Evolutionary conservation across 1,140 invertebrate genomes (phyloP), one percentile per base, ranked within the genome.

Genomic region (Trissolcus basalis): DNA sequence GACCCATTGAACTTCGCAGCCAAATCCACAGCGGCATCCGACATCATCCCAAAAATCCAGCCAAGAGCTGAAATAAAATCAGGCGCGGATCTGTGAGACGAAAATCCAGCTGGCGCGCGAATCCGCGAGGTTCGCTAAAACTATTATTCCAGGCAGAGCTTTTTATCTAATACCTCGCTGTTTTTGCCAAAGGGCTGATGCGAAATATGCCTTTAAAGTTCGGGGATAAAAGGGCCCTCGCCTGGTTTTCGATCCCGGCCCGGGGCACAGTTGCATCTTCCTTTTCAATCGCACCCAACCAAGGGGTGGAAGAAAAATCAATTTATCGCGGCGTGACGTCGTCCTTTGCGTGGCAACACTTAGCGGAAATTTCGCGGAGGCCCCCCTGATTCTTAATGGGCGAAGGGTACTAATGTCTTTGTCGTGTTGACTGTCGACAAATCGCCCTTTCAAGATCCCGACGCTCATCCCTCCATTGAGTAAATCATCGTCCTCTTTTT

Each of bases 341-440:
- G 79, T 81, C 76, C 80, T 81, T 82, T 81, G 81, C 55, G 1
- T 43, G 13, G 83, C 73, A 83, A 79, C 78, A 76, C 80, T 81
- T 79, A 78, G 77, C 61, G 70, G 68, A 69, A 79, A 84, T 82
- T 83, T 77, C 82, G 64, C 77, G 80, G 68, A 27, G 19, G 74
- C 56, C 55, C 60, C 59, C 56, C 47, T 71, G 51, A 67, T 78
- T 78, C 75, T 80, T 83, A 84, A 84, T 83, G 82, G 83, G 48
- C 54, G 78, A 55, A 72, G 70, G 64, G 77, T 78, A 64, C 82
- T 86, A 83, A 85, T 84, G 82, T 85, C 84, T 85, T 85, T 86
- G 83, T 85, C 83, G 65, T 85, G 83, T 86, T 82, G 81, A 85
- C 81, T 84, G 85, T 81, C 85, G 82, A 86, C 84, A 84, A 86